Base-by-base conservation (phyloP, 2,113 vertebrate species). In the Pavo muticus region DNA sequence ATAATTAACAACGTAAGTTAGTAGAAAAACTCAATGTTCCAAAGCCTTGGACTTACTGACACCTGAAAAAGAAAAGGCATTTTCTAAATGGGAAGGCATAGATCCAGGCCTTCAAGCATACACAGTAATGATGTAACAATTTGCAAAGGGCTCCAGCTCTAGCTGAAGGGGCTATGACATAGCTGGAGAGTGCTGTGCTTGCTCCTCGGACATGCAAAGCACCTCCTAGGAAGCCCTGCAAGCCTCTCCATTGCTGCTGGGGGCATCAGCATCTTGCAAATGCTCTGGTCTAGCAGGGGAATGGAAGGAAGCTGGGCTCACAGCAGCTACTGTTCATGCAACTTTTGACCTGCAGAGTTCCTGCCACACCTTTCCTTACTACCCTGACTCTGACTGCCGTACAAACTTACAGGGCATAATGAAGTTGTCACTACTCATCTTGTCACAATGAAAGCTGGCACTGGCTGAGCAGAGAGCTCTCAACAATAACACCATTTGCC, bases 1-100 rank as follows among this genome's bases (percentile, higher is more conserved):
- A 82, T 21, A 78, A 88, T 69, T 90, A 91, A 78, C 77, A 88
- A 57, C 67, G 77, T 8, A 87, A 13, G 6, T 42, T 65, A 74
- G 57, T 81, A 73, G 69, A 80, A 87, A 84, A 93, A 71, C 54
- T 21, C 84, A 94, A 74, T 77, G 84, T 87, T 89, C 50, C 18
- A 63, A 86, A 56, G 64, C 74, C 72, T 87, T 57, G 48, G 67
- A 61, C 78, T 37, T 59, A 44, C 32, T 44, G 63, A 44, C 30
- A 88, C 63, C 65, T 91, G 64, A 68, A 94, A 93, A 90, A 83
- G 47, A 91, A 95, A 91, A 87, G 79, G 61, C 60, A 78, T 91
- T 80, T 89, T 80, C 71, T 89, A 15, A 50, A 78, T 1, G 1
- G 50, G 57, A 57, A 64, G 32, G 79, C 42, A 52, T 40, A 60